These are phyloP conservation scores for Euplexia lucipara DNA, from an alignment of 2,888 invertebrate species.

Conservation along the genomic window DNA sequence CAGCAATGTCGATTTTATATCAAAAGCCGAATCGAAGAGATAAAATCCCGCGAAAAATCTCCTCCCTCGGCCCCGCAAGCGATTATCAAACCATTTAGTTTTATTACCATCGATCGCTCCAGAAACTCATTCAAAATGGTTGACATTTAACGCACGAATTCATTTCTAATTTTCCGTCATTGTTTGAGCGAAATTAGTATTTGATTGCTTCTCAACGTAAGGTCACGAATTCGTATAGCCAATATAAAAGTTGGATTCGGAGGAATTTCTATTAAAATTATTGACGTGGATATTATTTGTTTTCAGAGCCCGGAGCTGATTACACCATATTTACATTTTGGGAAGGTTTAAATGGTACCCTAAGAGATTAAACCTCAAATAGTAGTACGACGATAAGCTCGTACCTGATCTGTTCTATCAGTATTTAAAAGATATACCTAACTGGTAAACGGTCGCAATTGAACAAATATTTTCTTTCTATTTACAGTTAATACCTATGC, in stretches of 20 bases:
- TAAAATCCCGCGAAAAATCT: conserved; percentile 63
- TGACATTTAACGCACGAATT: conserved; percentile 82
- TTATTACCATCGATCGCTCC: conserved; percentile 69
- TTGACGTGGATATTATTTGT: conserved; percentile 42
- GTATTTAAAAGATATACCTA: not conserved
- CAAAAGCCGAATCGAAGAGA: conserved; percentile 64
- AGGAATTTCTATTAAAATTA: conserved; percentile 50
- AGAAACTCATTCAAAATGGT: conserved; percentile 68
- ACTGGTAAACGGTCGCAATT: no score
- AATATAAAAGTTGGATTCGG: conserved; percentile 51
- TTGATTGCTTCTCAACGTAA: conserved; percentile 77
- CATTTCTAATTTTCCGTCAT: conserved; percentile 85
- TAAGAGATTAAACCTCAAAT: conserved; percentile 2
- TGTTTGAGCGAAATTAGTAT: conserved; percentile 83
- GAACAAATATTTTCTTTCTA: no score
- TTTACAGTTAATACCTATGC: no score
- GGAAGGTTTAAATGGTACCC: not conserved
- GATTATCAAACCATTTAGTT: conserved; percentile 73
- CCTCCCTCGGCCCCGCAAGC: conserved; percentile 60
- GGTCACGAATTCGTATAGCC: conserved; percentile 48
- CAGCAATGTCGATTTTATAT: conserved; percentile 68
- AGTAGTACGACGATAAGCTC: not conserved
- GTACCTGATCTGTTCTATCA: not conserved
- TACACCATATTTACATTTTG: conserved; percentile 16
- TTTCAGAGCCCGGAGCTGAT: conserved; percentile 14